These are phyloP conservation scores for Siniperca knerii DNA, from an alignment of 2,113 vertebrate genomes.

Conservation along the genomic window DNA sequence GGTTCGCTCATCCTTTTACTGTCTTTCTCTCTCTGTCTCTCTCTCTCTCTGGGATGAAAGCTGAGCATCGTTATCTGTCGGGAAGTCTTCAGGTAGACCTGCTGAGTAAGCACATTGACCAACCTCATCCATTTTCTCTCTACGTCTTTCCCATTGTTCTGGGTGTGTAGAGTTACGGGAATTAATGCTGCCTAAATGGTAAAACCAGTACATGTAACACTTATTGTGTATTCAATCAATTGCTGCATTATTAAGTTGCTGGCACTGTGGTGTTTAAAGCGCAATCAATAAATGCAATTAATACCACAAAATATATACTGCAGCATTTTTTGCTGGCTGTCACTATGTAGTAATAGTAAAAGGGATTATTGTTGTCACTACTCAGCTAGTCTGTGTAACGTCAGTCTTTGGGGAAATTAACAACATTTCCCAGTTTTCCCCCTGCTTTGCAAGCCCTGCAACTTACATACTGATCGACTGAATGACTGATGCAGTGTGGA, in stretches of 20 bases:
- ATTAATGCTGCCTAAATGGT: constrained; percentile 29
- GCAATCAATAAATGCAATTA: constrained; percentile 73
- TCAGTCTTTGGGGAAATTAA: constrained; percentile 68
- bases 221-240: constrained; percentile 54
- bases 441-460: constrained; percentile 39
- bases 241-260: constrained; percentile 57
- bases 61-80: constrained; percentile 53
- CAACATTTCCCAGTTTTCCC: constrained; percentile 43
- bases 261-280: constrained; percentile 42
- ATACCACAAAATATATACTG: constrained; percentile 34
- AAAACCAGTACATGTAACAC: constrained; percentile 38
- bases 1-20: constrained; percentile 36
- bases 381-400: constrained; percentile 38
- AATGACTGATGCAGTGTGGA: constrained; percentile 30
- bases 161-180: constrained; percentile 52
- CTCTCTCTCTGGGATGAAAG: constrained; percentile 30
- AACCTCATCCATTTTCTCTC: constrained; percentile 46
- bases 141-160: constrained; percentile 29
- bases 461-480: constrained; percentile 5
- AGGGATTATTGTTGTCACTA: constrained; percentile 59
- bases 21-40: constrained; percentile 12
- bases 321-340: constrained; percentile 31
- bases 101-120: constrained; percentile 57
- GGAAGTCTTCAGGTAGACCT: constrained; percentile 48
- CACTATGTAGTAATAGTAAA: constrained; percentile 40